Percentiles rank a stretch among this genome's conserved stretches.
Evolutionary conservation across 2,888 invertebrate genomes (phyloP).

Genomic region (Sesia bembeciformis): DNA sequence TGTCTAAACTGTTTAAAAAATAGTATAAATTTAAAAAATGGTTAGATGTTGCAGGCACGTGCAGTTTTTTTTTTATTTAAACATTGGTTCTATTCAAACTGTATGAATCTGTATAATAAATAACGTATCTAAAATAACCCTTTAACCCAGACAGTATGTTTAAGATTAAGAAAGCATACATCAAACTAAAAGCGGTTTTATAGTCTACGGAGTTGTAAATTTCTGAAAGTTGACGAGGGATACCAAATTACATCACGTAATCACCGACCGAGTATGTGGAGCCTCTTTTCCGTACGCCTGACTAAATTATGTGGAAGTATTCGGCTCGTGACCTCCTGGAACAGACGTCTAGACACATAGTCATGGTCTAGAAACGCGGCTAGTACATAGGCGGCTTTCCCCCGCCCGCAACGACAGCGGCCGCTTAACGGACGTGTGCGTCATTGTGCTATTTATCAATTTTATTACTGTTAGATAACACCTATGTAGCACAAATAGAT

Average conservation of each 20-base stretch:
- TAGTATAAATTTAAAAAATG: too few species aligned
- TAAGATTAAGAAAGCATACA: too few species aligned
- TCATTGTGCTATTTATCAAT: background rate
- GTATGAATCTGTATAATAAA: too few species aligned
- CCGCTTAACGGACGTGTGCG: constrained; percentile 19
- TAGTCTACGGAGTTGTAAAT: background rate
- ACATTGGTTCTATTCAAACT: too few species aligned
- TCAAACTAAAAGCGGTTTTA: too few species aligned
- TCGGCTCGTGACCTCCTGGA: constrained; percentile 60
- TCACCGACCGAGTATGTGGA: constrained; percentile 29
- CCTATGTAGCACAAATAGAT: background rate
- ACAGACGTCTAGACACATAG: constrained; percentile 63
- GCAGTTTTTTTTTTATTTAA: too few species aligned
- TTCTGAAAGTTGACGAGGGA: constrained; percentile 11
- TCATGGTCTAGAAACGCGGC: constrained; percentile 60
- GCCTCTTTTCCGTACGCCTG: constrained; percentile 36
- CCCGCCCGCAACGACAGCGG: constrained; percentile 27
- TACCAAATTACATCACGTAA: constrained; percentile 43
- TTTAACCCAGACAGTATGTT: too few species aligned
- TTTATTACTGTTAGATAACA: background rate
- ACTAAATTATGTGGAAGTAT: constrained; percentile 56
- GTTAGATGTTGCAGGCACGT: too few species aligned
- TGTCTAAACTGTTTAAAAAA: too few species aligned
- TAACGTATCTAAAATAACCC: too few species aligned
- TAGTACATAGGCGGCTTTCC: constrained; percentile 51